Percentiles rank a stretch among this genome's conserved stretches.
These are phyloP conservation scores for Acanthornis magna DNA, from an alignment of 2,797 vertebrate species.

Conservation along the genomic window DNA sequence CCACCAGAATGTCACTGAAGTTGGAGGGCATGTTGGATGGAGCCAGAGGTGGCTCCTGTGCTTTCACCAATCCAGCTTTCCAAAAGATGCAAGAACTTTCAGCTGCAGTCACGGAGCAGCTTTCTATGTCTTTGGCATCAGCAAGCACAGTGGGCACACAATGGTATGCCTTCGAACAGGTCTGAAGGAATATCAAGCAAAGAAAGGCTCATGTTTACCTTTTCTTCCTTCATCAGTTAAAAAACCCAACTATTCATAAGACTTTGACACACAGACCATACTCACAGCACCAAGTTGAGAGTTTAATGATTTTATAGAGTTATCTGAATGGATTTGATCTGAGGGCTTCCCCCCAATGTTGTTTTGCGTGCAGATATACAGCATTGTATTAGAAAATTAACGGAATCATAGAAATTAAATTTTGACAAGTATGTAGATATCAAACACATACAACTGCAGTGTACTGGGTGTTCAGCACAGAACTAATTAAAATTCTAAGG, in stretches of 20 bases:
- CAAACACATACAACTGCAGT: not conserved
- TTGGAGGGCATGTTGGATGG: fast-evolving
- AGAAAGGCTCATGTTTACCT: not conserved
- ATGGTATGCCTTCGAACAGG: not conserved
- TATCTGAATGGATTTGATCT: not conserved
- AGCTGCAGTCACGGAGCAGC: not conserved
- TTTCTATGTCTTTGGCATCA: not conserved
- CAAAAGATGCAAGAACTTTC: not conserved
- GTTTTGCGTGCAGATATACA: not conserved
- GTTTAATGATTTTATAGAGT: not conserved
- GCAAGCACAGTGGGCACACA: not conserved
- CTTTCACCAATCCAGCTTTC: not conserved
- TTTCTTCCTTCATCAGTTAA: not conserved
- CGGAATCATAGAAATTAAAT: not conserved
- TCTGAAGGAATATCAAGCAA: not conserved
- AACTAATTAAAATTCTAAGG: slow-evolving; percentile 13
- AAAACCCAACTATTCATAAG: not conserved
- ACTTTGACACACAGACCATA: not conserved
- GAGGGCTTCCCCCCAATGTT: fast-evolving
- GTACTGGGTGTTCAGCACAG: not conserved
- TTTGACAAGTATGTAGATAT: slow-evolving; percentile 10
- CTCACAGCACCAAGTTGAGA: not conserved
- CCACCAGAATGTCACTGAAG: not conserved
- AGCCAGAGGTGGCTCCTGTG: not conserved
- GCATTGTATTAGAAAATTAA: not conserved